A percentile compares a stretch with the other conserved stretches of the same genome.
phyloP scores from a whole-genome alignment of 1,140 invertebrate species.

The Brachystomella parvula region DNA sequence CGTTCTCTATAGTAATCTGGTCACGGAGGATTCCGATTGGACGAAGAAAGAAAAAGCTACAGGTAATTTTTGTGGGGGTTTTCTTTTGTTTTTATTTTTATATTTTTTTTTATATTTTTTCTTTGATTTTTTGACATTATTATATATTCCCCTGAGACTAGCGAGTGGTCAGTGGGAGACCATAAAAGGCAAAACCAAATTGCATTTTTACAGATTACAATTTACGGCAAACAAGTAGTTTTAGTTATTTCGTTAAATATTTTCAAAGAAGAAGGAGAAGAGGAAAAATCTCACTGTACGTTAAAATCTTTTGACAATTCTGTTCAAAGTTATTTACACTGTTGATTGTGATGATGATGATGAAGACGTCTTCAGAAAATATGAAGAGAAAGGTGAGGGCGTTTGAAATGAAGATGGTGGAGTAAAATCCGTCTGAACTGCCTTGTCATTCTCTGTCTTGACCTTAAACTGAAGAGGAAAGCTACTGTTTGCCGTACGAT shows the following conservation, averaged over 20 bases:
- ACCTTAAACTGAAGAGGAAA: constrained; percentile 36
- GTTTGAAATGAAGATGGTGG: constrained; percentile 6
- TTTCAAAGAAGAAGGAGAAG: constrained; percentile 5
- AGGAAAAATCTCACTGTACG: not conserved
- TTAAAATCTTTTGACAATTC: not conserved
- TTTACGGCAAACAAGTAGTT: not conserved
- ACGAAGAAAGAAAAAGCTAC: too few species aligned
- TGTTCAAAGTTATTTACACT: too few species aligned
- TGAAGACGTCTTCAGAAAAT: constrained; percentile 9
- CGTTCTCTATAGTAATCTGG: too few species aligned
- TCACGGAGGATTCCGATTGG: too few species aligned
- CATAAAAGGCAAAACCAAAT: not conserved
- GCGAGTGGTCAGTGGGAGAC: constrained; percentile 7
- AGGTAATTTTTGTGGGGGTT: too few species aligned
- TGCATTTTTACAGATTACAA: constrained; percentile 1
- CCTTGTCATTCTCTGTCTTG: constrained; percentile 31
- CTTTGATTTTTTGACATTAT: constrained; percentile 8
- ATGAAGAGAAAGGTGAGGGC: not conserved
- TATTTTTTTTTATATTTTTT: constrained; percentile 15
- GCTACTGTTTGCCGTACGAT: constrained; percentile 12
- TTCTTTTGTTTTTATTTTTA: constrained; percentile 16
- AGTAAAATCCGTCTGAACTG: constrained; percentile 28
- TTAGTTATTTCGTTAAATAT: not conserved
- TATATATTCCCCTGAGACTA: constrained; percentile 13
- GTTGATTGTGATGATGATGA: too few species aligned